Base-by-base conservation (phyloP, 2,888 invertebrate genomes). In the Drosophila melanosoma region DNA sequence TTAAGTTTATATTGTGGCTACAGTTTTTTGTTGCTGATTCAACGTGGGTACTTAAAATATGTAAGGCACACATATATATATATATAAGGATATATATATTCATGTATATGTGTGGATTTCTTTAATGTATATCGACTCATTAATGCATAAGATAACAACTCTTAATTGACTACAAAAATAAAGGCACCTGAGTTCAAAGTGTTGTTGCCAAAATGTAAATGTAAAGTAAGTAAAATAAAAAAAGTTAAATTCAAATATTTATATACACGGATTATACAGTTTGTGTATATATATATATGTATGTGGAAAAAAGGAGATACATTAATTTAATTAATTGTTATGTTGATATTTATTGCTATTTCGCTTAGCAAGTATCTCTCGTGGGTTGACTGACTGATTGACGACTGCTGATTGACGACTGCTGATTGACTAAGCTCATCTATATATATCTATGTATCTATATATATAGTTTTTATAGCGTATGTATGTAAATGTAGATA, bases 171-270 rank as follows among this genome's bases (percentile, higher is more conserved):
- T 92, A 91, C 78, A 75, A 90, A 90, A 90, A 83, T 83, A 84
- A 91, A 91, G 91, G 91, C 91, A 91, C 91, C 91, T 91, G 91
- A 91, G 91, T 91, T 91, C 85, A 87, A 87, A 83, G 76, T 85
- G 85, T 89, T 87, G 75, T 83, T 87, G 83, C 83, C 83, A 83
- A 81, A 83, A 81, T 82, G 66, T 82, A 83, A 70, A 73, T 78
- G 45, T 45, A 75, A 81, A 61, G 66, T 75, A 74, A 78, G 70
- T 61, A 40, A 70, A 53, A 66, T 62, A 56, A 67, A 49, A 58
- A 49, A 54, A 51, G 32, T 68, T 70, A 72, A 72, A 78, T 64
- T 58, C 71, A 74, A 83, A 63, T 52, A 58, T 64, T 51, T 63
- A 56, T 58, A 58, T 61, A 54, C 57, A 45, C 11, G 56, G 58